Conservation (phyloP, 2,113 vertebrate species). For the Tangachromis dhanisi region DNA sequence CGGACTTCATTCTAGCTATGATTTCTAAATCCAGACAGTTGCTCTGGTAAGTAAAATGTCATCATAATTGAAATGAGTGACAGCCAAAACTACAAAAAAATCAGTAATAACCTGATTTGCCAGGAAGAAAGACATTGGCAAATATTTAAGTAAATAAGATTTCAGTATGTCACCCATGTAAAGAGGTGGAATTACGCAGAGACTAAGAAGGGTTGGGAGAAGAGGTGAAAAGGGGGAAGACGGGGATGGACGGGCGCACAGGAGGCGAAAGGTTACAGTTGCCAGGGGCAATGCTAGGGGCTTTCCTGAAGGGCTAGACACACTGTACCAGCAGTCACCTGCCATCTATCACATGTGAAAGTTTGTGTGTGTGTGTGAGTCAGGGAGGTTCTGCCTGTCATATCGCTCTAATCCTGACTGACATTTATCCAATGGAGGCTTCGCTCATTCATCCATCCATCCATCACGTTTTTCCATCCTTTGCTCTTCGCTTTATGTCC, state of each 20-base stretch:
- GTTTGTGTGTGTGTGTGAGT: not conserved
- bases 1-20: not conserved
- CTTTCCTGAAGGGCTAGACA: constrained; percentile 32
- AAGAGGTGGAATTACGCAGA: not conserved
- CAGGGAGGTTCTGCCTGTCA: constrained; percentile 41
- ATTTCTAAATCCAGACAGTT: not conserved
- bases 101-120: not conserved
- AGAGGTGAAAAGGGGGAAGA: not conserved
- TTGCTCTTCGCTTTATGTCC: constrained; percentile 15
- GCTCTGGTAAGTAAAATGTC: not conserved
- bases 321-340: constrained; percentile 45
- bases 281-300: constrained; percentile 53
- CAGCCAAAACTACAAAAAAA: not conserved
- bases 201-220: not conserved
- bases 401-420: constrained; percentile 64
- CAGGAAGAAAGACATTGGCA: not conserved
- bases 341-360: constrained; percentile 48
- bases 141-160: not conserved
- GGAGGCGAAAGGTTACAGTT: constrained; percentile 33
- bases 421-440: constrained; percentile 59
- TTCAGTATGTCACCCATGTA: not conserved
- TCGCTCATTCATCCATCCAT: constrained; percentile 54
- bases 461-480: constrained; percentile 48
- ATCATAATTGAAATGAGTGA: not conserved
- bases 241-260: not conserved